Evolutionary conservation across 2,797 vertebrate genomes (phyloP).

Genomic region (Halcyon leucocephala): DNA sequence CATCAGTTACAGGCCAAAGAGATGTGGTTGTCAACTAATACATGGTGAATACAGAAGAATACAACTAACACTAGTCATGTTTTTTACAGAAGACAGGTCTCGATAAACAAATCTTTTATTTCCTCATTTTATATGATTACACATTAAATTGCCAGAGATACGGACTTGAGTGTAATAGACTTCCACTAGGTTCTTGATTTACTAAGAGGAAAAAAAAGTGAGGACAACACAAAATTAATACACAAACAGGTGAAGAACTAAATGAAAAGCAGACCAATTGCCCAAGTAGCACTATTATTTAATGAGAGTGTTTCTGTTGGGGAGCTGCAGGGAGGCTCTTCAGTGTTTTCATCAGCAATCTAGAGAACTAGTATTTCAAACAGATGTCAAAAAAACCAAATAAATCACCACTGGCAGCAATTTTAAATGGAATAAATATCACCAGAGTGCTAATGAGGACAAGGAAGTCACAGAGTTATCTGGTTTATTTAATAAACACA

Average conservation of each 20-base stretch:
- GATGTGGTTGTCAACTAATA: background rate
- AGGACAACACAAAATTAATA: constrained; percentile 2
- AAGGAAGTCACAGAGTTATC: background rate
- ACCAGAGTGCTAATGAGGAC: background rate
- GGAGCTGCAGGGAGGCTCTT: background rate
- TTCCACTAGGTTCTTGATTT: background rate
- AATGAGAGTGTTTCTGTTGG: background rate
- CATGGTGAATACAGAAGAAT: background rate
- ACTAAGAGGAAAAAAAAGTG: background rate
- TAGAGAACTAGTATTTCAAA: background rate
- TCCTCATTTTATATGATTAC: background rate
- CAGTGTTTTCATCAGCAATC: background rate
- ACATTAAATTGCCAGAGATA: background rate
- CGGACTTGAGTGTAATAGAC: background rate
- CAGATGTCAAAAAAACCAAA: background rate
- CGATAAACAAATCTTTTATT: background rate
- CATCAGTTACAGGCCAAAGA: background rate
- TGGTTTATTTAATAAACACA: background rate
- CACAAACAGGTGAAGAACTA: background rate
- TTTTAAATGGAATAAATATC: constrained; percentile 7
- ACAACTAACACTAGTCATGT: background rate
- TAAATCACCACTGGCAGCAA: background rate
- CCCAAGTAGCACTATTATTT: background rate
- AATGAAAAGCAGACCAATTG: constrained; percentile 11
- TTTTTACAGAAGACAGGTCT: background rate